Conservation (phyloP, 2,888 invertebrate genomes). For the Caenorhabditis drosophilae region DNA sequence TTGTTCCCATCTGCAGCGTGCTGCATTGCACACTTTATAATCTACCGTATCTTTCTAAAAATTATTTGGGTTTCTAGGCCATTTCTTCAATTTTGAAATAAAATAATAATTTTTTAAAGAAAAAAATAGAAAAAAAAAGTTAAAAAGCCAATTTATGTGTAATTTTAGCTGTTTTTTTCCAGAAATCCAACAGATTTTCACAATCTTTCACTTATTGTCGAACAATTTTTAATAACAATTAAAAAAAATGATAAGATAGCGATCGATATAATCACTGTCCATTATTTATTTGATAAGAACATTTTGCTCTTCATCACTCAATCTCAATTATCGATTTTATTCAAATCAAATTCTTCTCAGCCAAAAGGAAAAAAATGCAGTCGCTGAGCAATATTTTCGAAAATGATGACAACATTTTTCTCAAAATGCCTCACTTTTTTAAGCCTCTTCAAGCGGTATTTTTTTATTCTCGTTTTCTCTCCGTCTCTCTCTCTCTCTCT, state of each 20-base stretch:
- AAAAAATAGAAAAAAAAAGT: too few relatives aligned
- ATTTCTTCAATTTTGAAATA: too few relatives aligned
- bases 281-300: background rate
- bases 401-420: constrained; percentile 45
- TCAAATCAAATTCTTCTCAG: background rate
- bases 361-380: constrained; percentile 14
- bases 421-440: constrained; percentile 63
- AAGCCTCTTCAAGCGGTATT: constrained; percentile 64
- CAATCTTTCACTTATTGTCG: too few relatives aligned
- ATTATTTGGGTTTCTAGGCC: too few relatives aligned
- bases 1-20: background rate
- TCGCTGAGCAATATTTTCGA: constrained; percentile 26
- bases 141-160: too few relatives aligned
- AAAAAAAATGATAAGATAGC: too few relatives aligned
- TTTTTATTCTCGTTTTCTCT: background rate
- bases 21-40: background rate
- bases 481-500: too few relatives aligned
- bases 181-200: too few relatives aligned
- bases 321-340: background rate
- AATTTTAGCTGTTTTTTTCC: too few relatives aligned
- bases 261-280: background rate
- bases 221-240: too few relatives aligned
- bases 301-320: too few relatives aligned
- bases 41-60: background rate
- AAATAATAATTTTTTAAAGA: too few relatives aligned